Evolutionary conservation across 1,140 invertebrate genomes (phyloP).

Genomic region (Zaprionus ornatus): DNA sequence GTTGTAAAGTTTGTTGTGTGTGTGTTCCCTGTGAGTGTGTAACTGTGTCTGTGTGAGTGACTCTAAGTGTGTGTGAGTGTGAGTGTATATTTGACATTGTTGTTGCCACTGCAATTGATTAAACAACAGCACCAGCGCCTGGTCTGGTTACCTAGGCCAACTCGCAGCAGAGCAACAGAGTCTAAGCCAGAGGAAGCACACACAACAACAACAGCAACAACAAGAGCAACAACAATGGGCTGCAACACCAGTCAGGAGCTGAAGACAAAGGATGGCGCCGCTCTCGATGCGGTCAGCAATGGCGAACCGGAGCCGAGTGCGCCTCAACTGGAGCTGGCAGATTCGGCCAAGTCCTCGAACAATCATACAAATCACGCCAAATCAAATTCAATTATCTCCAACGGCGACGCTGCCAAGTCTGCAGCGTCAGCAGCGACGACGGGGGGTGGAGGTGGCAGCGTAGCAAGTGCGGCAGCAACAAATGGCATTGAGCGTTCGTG

Average conservation of each 20-base stretch:
- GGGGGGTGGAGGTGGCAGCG: slow-evolving; percentile 10
- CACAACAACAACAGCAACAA: slow-evolving; percentile 42
- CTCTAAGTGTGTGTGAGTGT: slow-evolving; percentile 27
- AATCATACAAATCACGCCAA: slow-evolving; percentile 80
- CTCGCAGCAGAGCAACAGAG: slow-evolving; percentile 46
- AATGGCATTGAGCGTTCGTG: slow-evolving; percentile 69
- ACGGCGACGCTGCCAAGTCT: slow-evolving; percentile 74
- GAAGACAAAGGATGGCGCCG: slow-evolving; percentile 77
- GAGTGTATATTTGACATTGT: slow-evolving; percentile 31
- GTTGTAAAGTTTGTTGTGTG: slow-evolving; percentile 1
- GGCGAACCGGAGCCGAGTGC: slow-evolving; percentile 68
- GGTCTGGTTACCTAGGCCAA: slow-evolving; percentile 74
- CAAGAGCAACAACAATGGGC: slow-evolving; percentile 59
- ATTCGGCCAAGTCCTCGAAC: slow-evolving; percentile 56
- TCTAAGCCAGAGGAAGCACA: slow-evolving; percentile 14
- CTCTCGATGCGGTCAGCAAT: slow-evolving; percentile 71
- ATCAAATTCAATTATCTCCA: slow-evolving; percentile 81
- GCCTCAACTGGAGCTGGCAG: slow-evolving; percentile 51
- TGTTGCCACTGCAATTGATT: slow-evolving; percentile 69
- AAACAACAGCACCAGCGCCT: slow-evolving; percentile 61
- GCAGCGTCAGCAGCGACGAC: slow-evolving; percentile 50
- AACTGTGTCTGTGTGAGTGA: slow-evolving; percentile 19
- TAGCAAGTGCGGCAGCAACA: slow-evolving; percentile 53
- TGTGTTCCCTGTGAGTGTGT: slow-evolving; percentile 19
- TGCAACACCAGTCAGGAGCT: slow-evolving; percentile 82